Evolutionary conservation across 2,888 invertebrate species (phyloP), one percentile per base, ranked within the genome.

Genomic region (Ferrisia virgata): DNA sequence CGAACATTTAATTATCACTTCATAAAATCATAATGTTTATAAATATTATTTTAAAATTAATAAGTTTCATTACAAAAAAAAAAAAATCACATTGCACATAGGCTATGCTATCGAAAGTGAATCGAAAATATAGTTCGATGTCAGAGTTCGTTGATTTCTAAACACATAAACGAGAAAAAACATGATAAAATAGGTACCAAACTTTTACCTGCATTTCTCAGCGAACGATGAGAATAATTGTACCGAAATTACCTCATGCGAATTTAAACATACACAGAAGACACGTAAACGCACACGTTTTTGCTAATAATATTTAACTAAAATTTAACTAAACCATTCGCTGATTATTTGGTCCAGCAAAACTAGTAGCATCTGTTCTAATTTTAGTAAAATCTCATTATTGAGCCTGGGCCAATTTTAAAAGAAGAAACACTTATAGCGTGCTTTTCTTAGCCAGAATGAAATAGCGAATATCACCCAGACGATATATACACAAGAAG

Each of bases 331-430:
- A 72, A 25, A 33, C 58, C 33, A 72, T 72, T 72, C 33, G 72
- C 33, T 33, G 33, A 72, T 72, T 72, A 72, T 72, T 31, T 33
- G 72, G 72, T 72, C 72, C 33, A 72, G 72, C 58, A 64, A 81
- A 58, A 64, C 36, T 58, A 22, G 33, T 28, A 80, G 53, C 58
- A 47, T 81, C 53, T 64, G 81, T 58, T 47, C 81, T 81, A 81
- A 81, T 53, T 81, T 81, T 81, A 81, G 81, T 81, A 58, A 64
- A 81, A 53, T 81, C 81, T 81, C 53, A 79, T 58, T 81, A 81
- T 81, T 81, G 81, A 81, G 81, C 36, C 53, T 25, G 28, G 64
- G 81, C 81, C 81, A 81, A 81, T 81, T 81, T 81, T 58, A 72
- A 72, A 72, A 72, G 33, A 72, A 72, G 72, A 72, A 31, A 33